These are phyloP conservation scores for Orchesella cincta DNA, from an alignment of 1,140 invertebrate species.

Conservation along the genomic window DNA sequence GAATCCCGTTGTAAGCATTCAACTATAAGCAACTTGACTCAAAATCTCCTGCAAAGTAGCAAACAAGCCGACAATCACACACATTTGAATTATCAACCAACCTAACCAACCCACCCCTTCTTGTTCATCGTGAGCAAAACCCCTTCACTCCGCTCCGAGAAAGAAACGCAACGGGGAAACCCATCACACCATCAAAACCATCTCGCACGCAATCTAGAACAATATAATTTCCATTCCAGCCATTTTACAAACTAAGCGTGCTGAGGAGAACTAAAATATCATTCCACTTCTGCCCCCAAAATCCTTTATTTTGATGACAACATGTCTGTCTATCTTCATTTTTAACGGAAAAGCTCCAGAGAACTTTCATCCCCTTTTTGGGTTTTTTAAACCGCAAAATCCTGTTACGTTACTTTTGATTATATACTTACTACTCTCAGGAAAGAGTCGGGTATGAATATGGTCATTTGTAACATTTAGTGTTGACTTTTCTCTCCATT, in stretches of 20 bases:
- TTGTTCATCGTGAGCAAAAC: neutral
- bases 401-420: no score
- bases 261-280: neutral
- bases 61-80: slow-evolving; percentile 23
- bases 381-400: slow-evolving; percentile 6
- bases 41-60: slow-evolving; percentile 20
- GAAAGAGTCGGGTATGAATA: neutral
- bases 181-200: neutral
- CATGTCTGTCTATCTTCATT: slow-evolving; percentile 16
- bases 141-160: neutral
- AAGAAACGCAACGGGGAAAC: neutral
- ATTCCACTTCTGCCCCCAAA: slow-evolving; percentile 9
- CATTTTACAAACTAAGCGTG: neutral
- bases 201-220: neutral
- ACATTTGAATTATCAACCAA: neutral
- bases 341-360: neutral
- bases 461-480: neutral
- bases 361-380: neutral
- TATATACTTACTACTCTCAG: no score
- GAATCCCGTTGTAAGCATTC: neutral
- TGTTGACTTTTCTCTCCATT: neutral
- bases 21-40: slow-evolving; percentile 8
- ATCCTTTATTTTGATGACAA: slow-evolving; percentile 22
- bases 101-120: neutral
- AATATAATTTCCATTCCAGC: neutral